phyloP scores from a whole-genome alignment of 1,140 invertebrate genomes.

The Melitaea cinxia region DNA sequence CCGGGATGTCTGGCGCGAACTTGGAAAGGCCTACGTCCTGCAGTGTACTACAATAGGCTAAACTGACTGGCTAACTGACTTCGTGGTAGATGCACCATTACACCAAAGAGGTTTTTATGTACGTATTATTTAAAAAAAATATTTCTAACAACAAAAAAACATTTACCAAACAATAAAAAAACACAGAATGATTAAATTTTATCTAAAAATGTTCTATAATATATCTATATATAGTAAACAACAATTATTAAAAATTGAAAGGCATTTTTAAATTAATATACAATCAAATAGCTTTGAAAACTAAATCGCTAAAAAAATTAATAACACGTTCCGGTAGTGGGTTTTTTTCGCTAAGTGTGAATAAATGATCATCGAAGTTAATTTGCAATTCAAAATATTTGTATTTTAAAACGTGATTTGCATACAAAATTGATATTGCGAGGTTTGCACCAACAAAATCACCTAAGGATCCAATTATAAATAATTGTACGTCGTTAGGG shows the following conservation, averaged over 20 bases:
- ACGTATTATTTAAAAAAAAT: too few species aligned
- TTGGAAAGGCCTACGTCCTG: too few species aligned
- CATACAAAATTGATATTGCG: conserved; percentile 44
- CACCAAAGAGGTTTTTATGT: too few species aligned
- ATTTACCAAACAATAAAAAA: too few species aligned
- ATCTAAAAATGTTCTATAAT: too few species aligned
- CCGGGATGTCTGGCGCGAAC: too few species aligned
- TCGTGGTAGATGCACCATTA: too few species aligned
- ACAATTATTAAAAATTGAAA: background rate
- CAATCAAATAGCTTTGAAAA: conserved; percentile 1
- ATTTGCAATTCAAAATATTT: conserved; percentile 31
- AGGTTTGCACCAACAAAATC: conserved; percentile 46
- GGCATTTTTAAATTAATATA: background rate
- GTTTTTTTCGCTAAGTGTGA: conserved; percentile 17
- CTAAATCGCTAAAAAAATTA: conserved; percentile 21
- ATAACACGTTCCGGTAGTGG: background rate
- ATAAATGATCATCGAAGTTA: conserved; percentile 15
- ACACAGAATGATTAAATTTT: too few species aligned
- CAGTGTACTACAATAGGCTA: too few species aligned
- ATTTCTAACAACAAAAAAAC: too few species aligned
- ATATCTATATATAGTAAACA: too few species aligned
- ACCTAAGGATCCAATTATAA: conserved; percentile 57
- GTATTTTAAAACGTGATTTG: conserved; percentile 38
- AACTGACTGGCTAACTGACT: too few species aligned
- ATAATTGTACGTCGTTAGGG: conserved; percentile 61